phyloP scores from a whole-genome alignment of 2,888 invertebrate genomes.

The Lordiphosa fenestrarum region DNA sequence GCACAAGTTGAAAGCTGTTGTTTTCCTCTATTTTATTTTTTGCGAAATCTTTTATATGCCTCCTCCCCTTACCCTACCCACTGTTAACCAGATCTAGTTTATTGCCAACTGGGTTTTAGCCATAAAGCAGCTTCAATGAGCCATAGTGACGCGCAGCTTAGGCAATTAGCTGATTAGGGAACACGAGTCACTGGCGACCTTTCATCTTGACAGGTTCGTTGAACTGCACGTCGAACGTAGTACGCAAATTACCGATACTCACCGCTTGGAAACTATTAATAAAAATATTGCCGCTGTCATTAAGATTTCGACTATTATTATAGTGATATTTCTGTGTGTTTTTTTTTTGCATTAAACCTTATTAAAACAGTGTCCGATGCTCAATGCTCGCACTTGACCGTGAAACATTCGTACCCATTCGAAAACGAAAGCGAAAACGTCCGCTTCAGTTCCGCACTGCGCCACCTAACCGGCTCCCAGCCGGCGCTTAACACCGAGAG shows the following conservation, averaged over 20 bases:
- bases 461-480: constrained; percentile 50
- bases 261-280: constrained; percentile 41
- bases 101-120: constrained; percentile 34
- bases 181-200: constrained; percentile 51
- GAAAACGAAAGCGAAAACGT: constrained; percentile 60
- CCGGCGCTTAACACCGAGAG: constrained; percentile 15
- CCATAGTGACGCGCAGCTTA: constrained; percentile 14
- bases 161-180: constrained; percentile 53
- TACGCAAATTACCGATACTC: constrained; percentile 73
- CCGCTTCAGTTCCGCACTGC: constrained; percentile 65
- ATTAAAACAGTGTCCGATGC: constrained; percentile 41
- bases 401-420: constrained; percentile 43
- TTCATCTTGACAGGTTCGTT: constrained; percentile 56
- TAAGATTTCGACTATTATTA: constrained; percentile 36
- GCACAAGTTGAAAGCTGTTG: constrained; percentile 60
- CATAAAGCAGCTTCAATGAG: constrained; percentile 27
- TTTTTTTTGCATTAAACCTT: constrained; percentile 62
- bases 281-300: constrained; percentile 42
- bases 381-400: constrained; percentile 56
- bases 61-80: constrained; percentile 8
- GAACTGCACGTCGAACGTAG: constrained; percentile 46
- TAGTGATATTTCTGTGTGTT: constrained; percentile 25
- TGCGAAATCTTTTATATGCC: constrained; percentile 46
- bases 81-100: constrained; percentile 41
- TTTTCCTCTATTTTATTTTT: constrained; percentile 18